Evolutionary conservation across 2,888 invertebrate species (phyloP).

Genomic region (Lithophane semibrunnea): DNA sequence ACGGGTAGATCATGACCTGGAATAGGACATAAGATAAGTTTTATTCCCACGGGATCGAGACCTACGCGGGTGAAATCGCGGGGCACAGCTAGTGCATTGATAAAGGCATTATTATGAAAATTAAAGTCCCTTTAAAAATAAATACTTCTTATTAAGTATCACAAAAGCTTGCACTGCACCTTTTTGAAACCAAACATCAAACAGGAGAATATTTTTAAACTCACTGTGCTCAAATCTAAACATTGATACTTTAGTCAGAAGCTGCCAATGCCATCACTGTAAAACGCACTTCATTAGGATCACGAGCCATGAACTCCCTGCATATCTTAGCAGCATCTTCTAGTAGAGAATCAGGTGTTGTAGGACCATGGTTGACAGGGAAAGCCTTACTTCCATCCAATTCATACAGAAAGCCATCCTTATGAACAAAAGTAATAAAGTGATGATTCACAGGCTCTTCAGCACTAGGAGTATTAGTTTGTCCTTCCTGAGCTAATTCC

Average conservation of each 20-base stretch:
- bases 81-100: no score
- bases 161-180: constrained; percentile 83
- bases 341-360: constrained; percentile 93
- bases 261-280: constrained; percentile 95
- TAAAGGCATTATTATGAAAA: neutral
- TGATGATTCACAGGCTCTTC: constrained; percentile 96
- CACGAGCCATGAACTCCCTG: constrained; percentile 95
- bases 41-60: no score
- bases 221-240: constrained; percentile 59
- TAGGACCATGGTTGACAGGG: constrained; percentile 96
- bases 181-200: constrained; percentile 71
- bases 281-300: constrained; percentile 96
- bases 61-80: no score
- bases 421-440: constrained; percentile 96
- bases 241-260: constrained; percentile 81
- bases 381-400: constrained; percentile 93
- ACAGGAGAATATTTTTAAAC: constrained; percentile 72
- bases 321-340: constrained; percentile 96
- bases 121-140: constrained; percentile 63
- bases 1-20: no score
- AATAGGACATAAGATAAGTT: no score
- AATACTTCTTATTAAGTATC: constrained; percentile 78
- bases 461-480: constrained; percentile 95
- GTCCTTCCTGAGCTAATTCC: constrained; percentile 96
- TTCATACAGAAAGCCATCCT: constrained; percentile 95